Evolutionary conservation across 2,888 invertebrate genomes (phyloP).

Genomic region (Noctua pronuba): DNA sequence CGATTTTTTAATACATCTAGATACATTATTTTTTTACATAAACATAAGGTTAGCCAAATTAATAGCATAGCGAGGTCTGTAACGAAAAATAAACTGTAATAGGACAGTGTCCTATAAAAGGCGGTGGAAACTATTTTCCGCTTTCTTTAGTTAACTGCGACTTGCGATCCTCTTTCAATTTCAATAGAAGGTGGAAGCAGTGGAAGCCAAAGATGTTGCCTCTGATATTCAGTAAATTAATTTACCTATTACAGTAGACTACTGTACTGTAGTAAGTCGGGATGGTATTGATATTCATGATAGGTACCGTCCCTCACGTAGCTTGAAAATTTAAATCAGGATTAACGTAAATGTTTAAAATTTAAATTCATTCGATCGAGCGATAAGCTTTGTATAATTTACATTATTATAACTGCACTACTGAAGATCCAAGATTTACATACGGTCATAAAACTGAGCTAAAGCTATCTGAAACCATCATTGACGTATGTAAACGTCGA

Average conservation of each 20-base stretch:
- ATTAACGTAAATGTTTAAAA: slow-evolving; percentile 36
- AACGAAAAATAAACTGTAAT: neutral
- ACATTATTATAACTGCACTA: slow-evolving; percentile 32
- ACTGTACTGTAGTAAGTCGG: slow-evolving; percentile 24
- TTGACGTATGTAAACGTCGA: slow-evolving; percentile 45
- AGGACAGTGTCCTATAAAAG: neutral
- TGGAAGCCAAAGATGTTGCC: slow-evolving; percentile 20
- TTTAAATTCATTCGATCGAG: slow-evolving; percentile 42
- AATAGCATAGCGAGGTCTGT: neutral
- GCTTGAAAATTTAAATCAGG: slow-evolving; percentile 39
- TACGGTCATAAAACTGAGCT: slow-evolving; percentile 26
- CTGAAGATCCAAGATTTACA: slow-evolving; percentile 16
- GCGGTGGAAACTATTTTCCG: neutral
- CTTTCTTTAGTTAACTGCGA: neutral
- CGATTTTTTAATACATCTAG: neutral
- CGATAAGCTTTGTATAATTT: slow-evolving; percentile 27
- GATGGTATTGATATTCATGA: slow-evolving; percentile 36
- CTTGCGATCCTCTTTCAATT: slow-evolving; percentile 11
- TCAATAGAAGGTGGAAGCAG: neutral
- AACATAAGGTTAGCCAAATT: neutral
- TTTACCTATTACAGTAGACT: slow-evolving; percentile 1
- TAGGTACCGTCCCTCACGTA: slow-evolving; percentile 7
- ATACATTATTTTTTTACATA: neutral
- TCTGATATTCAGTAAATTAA: slow-evolving; percentile 13
- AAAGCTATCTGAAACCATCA: slow-evolving; percentile 9